Percentiles rank a stretch among this genome's conserved stretches.
phyloP scores from a whole-genome alignment of 2,888 invertebrate species.

The Napeogenes inachia region DNA sequence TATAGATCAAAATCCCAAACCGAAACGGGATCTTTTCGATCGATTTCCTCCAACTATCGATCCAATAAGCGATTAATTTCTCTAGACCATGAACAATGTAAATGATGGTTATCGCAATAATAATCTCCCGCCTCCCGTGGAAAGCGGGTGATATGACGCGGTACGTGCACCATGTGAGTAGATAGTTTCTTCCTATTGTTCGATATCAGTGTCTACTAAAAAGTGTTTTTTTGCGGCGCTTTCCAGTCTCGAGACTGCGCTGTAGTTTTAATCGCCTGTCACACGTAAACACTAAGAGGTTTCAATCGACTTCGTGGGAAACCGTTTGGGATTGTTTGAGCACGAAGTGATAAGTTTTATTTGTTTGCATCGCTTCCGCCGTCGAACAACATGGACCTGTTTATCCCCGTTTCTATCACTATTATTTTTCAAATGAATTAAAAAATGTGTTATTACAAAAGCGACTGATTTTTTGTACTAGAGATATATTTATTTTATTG shows the following conservation, averaged over 20 bases:
- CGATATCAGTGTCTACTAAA: constrained; percentile 46
- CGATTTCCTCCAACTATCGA: constrained; percentile 33
- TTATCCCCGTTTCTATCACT: constrained; percentile 7
- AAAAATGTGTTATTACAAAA: constrained; percentile 8
- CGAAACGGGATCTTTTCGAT: constrained; percentile 33
- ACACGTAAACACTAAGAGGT: constrained; percentile 31
- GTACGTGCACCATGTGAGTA: constrained; percentile 56
- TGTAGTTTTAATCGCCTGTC: constrained; percentile 20
- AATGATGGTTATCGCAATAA: constrained; percentile 68
- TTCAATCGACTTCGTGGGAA: constrained; percentile 44
- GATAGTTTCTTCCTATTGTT: constrained; percentile 73
- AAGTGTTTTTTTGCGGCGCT: constrained; percentile 48
- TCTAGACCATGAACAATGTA: constrained; percentile 68
- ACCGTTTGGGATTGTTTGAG: constrained; percentile 8
- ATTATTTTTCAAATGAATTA: background rate
- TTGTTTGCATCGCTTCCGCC: constrained; percentile 6
- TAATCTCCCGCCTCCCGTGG: constrained; percentile 58
- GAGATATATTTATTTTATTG: constrained; percentile 14
- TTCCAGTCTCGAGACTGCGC: constrained; percentile 49
- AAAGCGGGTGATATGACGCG: constrained; percentile 60
- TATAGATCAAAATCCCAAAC: background rate
- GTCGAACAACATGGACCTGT: background rate
- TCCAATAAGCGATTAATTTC: constrained; percentile 63
- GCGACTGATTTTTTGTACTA: constrained; percentile 11
- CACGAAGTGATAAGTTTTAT: background rate